Conservation (phyloP, 1,140 invertebrate genomes). For the Polypedilum vanderplanki region DNA sequence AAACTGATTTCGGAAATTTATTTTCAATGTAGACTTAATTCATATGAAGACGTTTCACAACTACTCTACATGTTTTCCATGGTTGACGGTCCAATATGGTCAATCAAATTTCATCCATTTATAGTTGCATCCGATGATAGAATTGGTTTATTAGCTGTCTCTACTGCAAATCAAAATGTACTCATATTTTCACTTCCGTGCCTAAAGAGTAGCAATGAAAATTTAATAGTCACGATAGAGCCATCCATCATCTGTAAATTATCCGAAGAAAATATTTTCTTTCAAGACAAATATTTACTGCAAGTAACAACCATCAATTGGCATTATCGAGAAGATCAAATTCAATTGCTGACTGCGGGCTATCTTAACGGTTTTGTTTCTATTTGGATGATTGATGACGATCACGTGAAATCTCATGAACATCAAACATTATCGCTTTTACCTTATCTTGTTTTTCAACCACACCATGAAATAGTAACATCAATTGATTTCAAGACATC, state of each 20-base stretch:
- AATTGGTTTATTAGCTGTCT: conserved; percentile 1
- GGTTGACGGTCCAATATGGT: not conserved
- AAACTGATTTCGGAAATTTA: not conserved
- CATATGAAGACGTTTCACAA: not conserved
- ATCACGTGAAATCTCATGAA: not conserved
- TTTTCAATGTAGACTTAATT: not conserved
- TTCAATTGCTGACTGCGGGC: not conserved
- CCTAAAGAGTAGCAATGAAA: not conserved
- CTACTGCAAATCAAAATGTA: not conserved
- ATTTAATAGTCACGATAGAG: not conserved
- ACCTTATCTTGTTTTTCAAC: not conserved
- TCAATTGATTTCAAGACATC: not conserved
- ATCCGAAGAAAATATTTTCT: not conserved
- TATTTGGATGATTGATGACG: not conserved
- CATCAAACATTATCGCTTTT: not conserved
- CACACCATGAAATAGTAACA: not conserved
- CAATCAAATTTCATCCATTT: conserved; percentile 19
- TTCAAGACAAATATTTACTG: conserved; percentile 23
- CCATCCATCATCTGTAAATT: not conserved
- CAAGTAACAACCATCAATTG: not conserved
- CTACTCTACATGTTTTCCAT: not conserved
- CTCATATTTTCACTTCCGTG: not conserved
- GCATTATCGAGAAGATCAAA: not conserved
- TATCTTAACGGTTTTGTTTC: not conserved
- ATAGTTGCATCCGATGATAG: not conserved